Conservation (phyloP, 2,797 vertebrate genomes). For the Meda fulgida region DNA sequence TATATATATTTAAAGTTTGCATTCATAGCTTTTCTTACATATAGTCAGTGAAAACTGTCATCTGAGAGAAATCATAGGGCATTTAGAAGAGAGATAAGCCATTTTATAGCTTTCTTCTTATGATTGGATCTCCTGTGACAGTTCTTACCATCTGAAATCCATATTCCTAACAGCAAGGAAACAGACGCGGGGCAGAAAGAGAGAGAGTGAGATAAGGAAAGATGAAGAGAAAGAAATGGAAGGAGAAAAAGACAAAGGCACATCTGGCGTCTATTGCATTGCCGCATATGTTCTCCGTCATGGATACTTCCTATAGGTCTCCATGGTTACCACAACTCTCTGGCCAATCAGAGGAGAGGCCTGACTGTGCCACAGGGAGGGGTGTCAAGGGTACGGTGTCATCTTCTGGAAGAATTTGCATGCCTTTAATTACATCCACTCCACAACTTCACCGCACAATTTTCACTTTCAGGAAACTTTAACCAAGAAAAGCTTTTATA, state of each 20-base stretch:
- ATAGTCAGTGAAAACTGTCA: conserved; percentile 58
- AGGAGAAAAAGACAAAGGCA: conserved; percentile 55
- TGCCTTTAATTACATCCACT: conserved; percentile 59
- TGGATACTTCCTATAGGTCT: conserved; percentile 53
- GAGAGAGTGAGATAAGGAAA: neutral
- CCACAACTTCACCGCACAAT: conserved; percentile 31
- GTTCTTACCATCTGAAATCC: conserved; percentile 72
- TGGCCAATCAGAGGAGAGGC: conserved; percentile 64
- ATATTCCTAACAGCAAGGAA: conserved; percentile 60
- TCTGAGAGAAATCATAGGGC: conserved; percentile 60
- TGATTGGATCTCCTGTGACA: conserved; percentile 63
- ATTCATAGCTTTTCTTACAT: conserved; percentile 7
- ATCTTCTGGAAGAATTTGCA: conserved; percentile 55
- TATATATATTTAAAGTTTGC: neutral
- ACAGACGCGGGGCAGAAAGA: neutral
- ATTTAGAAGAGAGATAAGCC: conserved; percentile 49
- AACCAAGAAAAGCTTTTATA: conserved; percentile 31
- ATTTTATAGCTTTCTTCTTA: conserved; percentile 63
- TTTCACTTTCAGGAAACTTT: conserved; percentile 54
- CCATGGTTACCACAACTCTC: conserved; percentile 58
- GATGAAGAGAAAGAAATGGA: conserved; percentile 31
- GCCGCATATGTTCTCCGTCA: conserved; percentile 60
- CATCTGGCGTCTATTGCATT: conserved; percentile 66
- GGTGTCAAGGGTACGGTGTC: conserved; percentile 56
- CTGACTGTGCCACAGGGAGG: conserved; percentile 46